A percentile compares a stretch with the other conserved stretches of the same genome.
These are phyloP conservation scores for Luperina nickerlii DNA, from an alignment of 2,888 invertebrate species.

Conservation along the genomic window DNA sequence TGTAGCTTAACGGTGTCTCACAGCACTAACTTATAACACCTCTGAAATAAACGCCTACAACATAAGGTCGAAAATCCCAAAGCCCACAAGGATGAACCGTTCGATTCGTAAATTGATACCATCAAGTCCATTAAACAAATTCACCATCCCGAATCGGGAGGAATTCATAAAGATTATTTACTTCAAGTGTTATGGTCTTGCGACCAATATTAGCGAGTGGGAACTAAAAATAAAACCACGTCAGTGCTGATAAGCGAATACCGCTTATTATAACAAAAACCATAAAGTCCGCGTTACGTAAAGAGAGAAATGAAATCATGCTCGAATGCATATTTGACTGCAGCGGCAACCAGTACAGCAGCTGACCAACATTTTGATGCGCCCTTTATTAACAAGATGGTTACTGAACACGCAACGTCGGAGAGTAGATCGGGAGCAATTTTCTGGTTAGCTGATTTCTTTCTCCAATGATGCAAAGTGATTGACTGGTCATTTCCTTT, in stretches of 20 bases:
- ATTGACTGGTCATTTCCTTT: conserved; percentile 70
- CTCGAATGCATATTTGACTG: conserved; percentile 53
- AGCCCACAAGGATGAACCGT: conserved; percentile 42
- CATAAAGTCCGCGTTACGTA: conserved; percentile 74
- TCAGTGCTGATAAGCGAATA: conserved; percentile 77
- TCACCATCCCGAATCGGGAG: conserved; percentile 52
- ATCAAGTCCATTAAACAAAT: conserved; percentile 52
- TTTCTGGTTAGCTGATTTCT: conserved; percentile 73
- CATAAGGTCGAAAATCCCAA: conserved; percentile 37
- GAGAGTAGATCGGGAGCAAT: conserved; percentile 68
- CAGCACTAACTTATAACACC: conserved; percentile 23
- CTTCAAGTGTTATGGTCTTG: conserved; percentile 40
- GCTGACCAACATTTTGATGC: conserved; percentile 54
- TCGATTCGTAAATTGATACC: conserved; percentile 47
- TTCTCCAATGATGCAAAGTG: conserved; percentile 68
- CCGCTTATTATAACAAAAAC: conserved; percentile 69
- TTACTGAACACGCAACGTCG: conserved; percentile 50
- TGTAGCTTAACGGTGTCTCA: conserved; percentile 72
- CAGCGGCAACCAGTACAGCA: conserved; percentile 51
- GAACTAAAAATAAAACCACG: conserved; percentile 77
- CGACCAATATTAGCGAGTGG: conserved; percentile 62
- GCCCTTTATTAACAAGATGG: conserved; percentile 54
- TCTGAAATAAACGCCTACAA: conserved; percentile 29
- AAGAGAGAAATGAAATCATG: conserved; percentile 71
- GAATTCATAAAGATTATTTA: conserved; percentile 44